These are phyloP conservation scores for Microhierax caerulescens DNA, from an alignment of 2,797 vertebrate species.

Conservation along the genomic window DNA sequence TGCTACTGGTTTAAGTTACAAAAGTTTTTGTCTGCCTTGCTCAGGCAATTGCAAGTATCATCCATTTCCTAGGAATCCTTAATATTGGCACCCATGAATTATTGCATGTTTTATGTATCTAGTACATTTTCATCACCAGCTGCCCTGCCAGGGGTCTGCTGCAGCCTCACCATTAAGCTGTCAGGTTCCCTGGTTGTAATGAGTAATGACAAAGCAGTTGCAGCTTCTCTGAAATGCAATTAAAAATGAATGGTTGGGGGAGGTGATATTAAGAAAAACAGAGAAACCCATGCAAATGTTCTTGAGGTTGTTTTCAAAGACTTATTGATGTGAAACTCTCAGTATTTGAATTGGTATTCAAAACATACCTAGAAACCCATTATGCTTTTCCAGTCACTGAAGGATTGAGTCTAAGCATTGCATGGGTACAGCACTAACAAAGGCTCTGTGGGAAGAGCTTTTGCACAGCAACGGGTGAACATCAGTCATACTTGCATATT, in stretches of 20 bases:
- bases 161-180: background rate
- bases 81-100: background rate
- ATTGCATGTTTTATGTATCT: background rate
- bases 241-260: background rate
- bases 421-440: background rate
- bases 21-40: background rate
- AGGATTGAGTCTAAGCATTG: background rate
- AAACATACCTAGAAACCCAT: background rate
- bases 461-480: background rate
- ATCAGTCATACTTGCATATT: constrained; percentile 28
- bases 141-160: background rate
- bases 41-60: background rate
- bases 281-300: background rate
- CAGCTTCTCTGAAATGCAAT: background rate
- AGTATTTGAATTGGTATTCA: background rate
- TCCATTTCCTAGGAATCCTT: background rate
- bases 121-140: background rate
- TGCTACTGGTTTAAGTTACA: background rate
- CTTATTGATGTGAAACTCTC: background rate
- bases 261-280: background rate
- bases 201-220: background rate
- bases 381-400: background rate
- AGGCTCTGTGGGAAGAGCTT: constrained; percentile 9
- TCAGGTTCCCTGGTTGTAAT: background rate
- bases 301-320: background rate